phyloP scores from a whole-genome alignment of 2,888 invertebrate genomes.

The Lasioglossum figueresi region DNA sequence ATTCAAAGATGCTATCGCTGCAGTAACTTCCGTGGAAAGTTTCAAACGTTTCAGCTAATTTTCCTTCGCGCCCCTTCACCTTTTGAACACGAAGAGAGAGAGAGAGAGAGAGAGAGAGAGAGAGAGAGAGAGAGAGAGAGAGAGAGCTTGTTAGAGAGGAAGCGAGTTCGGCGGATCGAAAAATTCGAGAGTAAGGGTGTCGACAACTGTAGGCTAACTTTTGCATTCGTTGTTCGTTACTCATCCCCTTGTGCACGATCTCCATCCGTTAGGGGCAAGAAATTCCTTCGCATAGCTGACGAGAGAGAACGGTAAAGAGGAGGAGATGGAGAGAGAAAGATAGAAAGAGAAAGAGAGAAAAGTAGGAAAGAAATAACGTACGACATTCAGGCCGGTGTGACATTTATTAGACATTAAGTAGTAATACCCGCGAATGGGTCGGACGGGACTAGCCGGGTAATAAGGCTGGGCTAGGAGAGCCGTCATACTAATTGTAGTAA shows the following conservation, averaged over 20 bases:
- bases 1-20: constrained; percentile 42
- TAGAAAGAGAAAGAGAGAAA: background rate
- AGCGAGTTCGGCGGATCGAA: constrained; percentile 16
- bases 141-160: background rate
- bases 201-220: constrained; percentile 65
- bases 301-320: background rate
- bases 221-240: constrained; percentile 51
- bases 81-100: background rate
- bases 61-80: constrained; percentile 15
- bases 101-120: background rate
- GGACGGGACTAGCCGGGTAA: constrained; percentile 76
- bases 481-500: constrained; percentile 84
- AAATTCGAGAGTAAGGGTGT: constrained; percentile 45
- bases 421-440: constrained; percentile 80
- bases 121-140: background rate
- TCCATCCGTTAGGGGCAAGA: constrained; percentile 23
- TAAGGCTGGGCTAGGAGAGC: constrained; percentile 76
- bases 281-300: constrained; percentile 56
- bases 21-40: constrained; percentile 33
- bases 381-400: constrained; percentile 74
- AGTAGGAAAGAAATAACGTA: constrained; percentile 72
- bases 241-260: background rate
- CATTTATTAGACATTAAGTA: constrained; percentile 84
- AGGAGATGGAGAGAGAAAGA: background rate
- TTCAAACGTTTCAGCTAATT: constrained; percentile 57